These are phyloP conservation scores for Nyctalus aviator DNA, from an alignment of 2,797 vertebrate genomes.

Conservation along the genomic window DNA sequence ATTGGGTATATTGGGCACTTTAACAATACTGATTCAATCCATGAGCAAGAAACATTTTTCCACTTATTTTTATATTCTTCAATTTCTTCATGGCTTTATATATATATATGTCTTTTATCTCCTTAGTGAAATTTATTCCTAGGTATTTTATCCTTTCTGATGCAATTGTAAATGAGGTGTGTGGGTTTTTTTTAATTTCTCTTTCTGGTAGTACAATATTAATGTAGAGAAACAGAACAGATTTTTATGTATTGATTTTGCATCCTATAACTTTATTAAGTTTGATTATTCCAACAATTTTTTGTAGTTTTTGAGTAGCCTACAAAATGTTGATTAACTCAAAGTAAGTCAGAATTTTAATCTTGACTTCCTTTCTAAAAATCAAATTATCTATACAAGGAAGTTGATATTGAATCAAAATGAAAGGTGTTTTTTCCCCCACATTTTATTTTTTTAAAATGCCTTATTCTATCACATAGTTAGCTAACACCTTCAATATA, in stretches of 20 bases:
- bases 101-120: background rate
- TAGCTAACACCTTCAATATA: background rate
- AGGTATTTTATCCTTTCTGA: background rate
- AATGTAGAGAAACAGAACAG: background rate
- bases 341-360: slow-evolving; percentile 55
- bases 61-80: background rate
- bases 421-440: background rate
- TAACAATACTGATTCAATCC: background rate
- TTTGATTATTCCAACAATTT: background rate
- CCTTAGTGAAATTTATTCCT: background rate
- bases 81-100: background rate
- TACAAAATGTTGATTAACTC: background rate
- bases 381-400: slow-evolving; percentile 5
- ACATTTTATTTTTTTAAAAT: slow-evolving; percentile 35
- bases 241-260: background rate
- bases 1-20: background rate
- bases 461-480: background rate
- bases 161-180: background rate
- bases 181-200: background rate
- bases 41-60: background rate
- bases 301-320: background rate
- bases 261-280: background rate
- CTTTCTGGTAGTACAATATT: background rate
- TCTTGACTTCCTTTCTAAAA: background rate
- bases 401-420: slow-evolving; percentile 56